Evolutionary conservation across 2,113 vertebrate genomes (phyloP), one percentile per base, ranked within the genome.

Genomic region (Mesitornis unicolor): DNA sequence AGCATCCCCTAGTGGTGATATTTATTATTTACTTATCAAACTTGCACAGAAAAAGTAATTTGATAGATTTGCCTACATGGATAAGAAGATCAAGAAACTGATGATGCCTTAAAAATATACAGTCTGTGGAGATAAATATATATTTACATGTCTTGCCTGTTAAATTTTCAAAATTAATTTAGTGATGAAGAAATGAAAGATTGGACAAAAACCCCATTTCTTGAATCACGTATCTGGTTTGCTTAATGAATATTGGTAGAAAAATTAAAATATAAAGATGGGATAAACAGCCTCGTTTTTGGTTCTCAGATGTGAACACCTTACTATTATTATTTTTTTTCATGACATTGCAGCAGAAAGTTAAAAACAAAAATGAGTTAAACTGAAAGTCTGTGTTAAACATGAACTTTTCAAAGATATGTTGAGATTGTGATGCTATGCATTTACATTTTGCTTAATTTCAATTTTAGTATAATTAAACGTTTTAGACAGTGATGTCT

Each of bases 1-100:
- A 97, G 96, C 96, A 24, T 93, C 97, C 97, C 74, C 98, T 97
- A 85, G 98, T 47, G 98, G 97, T 61, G 8, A 16, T 42, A 87
- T 11, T n/a, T 10, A 35, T 91, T 65, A 87, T 97, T 95, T 57
- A 87, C 95, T 74, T 9, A 48, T 24, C n/a, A 42, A n/a, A 24
- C 2, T 67, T 57, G 8, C 2, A 35, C 35, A 19, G 22, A 63
- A 25, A 29, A 42, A 84, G 9, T 40, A 3, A 12, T 54, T 51
- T 21, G 19, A 14, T 8, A 7, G 29, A 8, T 45, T 18, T 36
- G 5, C 7, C 81, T 14, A 33, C 14, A 12, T 3, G 14, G 19
- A 38, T 63, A 42, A 77, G 29, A 77, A 63, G 13, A 69, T 57
- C 14, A 68, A 48, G 61, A 85, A 78, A 33, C 10, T 69, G 26